Evolutionary conservation across 2,797 vertebrate species (phyloP).

Genomic region (Lateolabrax maculatus): DNA sequence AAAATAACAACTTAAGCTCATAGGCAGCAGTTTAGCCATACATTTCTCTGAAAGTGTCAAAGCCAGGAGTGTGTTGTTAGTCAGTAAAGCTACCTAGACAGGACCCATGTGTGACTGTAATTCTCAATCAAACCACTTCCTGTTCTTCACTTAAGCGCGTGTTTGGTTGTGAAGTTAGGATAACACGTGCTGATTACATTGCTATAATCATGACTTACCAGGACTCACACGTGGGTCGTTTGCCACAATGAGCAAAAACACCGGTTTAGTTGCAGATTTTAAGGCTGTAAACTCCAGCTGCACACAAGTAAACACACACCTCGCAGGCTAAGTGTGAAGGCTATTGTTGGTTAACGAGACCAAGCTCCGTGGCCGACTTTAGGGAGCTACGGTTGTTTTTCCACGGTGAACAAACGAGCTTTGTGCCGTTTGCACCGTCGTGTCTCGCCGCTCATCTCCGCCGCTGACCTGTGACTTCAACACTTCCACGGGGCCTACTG

Average conservation of each 20-base stretch:
- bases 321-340: background rate
- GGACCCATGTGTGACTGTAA: conserved; percentile 45
- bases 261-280: background rate
- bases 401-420: conserved; percentile 12
- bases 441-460: conserved; percentile 6
- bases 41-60: background rate
- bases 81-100: background rate
- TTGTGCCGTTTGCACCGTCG: conserved; percentile 12
- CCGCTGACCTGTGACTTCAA: conserved; percentile 58
- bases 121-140: conserved; percentile 68
- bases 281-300: conserved; percentile 10
- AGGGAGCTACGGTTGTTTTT: background rate
- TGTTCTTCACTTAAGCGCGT: conserved; percentile 51
- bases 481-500: conserved; percentile 75
- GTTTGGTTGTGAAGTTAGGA: conserved; percentile 53
- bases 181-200: conserved; percentile 69
- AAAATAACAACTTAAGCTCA: background rate
- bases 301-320: conserved; percentile 19
- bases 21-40: background rate
- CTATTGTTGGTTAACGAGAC: conserved; percentile 18
- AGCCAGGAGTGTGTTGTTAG: conserved; percentile 1
- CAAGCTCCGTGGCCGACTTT: conserved; percentile 13
- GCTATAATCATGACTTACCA: conserved; percentile 12
- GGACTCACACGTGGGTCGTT: background rate
- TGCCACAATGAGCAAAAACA: background rate